Evolutionary conservation across 2,888 invertebrate genomes (phyloP), one percentile per base, ranked within the genome.

Genomic region (Eilema depressum): DNA sequence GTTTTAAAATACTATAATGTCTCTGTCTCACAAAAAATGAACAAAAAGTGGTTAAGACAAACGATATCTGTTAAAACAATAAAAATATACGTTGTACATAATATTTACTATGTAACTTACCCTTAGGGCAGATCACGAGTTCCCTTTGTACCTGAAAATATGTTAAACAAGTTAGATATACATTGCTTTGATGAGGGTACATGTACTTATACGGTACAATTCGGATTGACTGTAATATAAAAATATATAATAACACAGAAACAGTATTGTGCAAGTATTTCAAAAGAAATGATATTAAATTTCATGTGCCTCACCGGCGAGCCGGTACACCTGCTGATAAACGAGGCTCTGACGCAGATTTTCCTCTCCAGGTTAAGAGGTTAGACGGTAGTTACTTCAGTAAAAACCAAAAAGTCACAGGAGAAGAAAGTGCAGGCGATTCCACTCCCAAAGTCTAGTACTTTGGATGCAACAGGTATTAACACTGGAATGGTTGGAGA

Each of bases 81-180:
- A 78, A 73, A 74, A 82, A 77, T 74, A 74, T 65, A 68, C 61
- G 28, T 57, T 63, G 10, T 65, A 53, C 5, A 69, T 64, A 70
- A 33, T 70, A 68, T 59, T 71, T 65, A 70, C 70, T 69, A 72
- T 62, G 66, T 76, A 63, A 82, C 82, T 83, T 75, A 82, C 82
- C 82, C 75, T 68, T 67, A 74, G 77, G 83, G 72, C 72, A 75
- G 83, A 81, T 75, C 75, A 72, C 75, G 72, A 76, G 64, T 57
- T 79, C 66, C 72, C 75, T 77, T 78, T 79, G 77, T 83, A 83
- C 83, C 82, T 82, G 82, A 68, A 83, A 82, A 79, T 82, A 74
- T 79, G 70, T 74, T 75, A 83, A 81, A 76, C 79, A 79, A 83
- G 70, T 83, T 81, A 79, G 68, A 66, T 76, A 73, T 76, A 67